phyloP scores from a whole-genome alignment of 2,888 invertebrate species.

The Acronicta leporina region DNA sequence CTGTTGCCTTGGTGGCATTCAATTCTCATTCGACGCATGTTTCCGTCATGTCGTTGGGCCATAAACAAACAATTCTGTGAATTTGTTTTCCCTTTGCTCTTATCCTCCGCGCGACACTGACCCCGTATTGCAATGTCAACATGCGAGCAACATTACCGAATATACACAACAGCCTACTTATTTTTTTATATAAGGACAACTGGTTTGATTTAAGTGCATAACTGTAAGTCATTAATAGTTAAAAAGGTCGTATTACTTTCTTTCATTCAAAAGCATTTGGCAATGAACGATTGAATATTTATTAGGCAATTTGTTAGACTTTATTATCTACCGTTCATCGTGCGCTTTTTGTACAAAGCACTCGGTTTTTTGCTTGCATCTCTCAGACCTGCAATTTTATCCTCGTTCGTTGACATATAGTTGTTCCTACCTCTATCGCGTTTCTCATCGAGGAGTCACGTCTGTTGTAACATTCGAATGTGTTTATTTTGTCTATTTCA shows the following conservation, averaged over 20 bases:
- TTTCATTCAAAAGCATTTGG: constrained; percentile 25
- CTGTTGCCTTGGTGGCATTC: constrained; percentile 52
- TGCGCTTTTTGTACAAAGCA: constrained; percentile 15
- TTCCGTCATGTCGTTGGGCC: constrained; percentile 58
- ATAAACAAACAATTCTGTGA: constrained; percentile 68
- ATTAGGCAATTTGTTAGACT: constrained; percentile 14
- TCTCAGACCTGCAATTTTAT: constrained; percentile 27
- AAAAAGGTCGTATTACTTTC: constrained; percentile 57
- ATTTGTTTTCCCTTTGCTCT: constrained; percentile 73
- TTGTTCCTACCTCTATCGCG: background rate
- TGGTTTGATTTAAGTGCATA: constrained; percentile 49
- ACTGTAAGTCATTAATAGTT: constrained; percentile 60
- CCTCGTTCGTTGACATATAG: constrained; percentile 17
- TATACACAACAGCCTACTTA: constrained; percentile 55
- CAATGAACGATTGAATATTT: constrained; percentile 19
- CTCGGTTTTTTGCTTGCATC: constrained; percentile 27
- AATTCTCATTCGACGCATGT: constrained; percentile 60
- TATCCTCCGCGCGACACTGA: constrained; percentile 76
- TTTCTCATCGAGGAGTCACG: constrained; percentile 3
- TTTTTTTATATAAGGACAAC: constrained; percentile 70
- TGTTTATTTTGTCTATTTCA: constrained; percentile 12
- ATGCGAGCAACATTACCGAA: constrained; percentile 61
- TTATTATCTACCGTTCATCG: constrained; percentile 15
- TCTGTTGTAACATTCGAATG: constrained; percentile 15
- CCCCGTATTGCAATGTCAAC: constrained; percentile 78